These are phyloP conservation scores for Syngnathoides biaculeatus DNA, from an alignment of 2,113 vertebrate genomes.

Conservation along the genomic window DNA sequence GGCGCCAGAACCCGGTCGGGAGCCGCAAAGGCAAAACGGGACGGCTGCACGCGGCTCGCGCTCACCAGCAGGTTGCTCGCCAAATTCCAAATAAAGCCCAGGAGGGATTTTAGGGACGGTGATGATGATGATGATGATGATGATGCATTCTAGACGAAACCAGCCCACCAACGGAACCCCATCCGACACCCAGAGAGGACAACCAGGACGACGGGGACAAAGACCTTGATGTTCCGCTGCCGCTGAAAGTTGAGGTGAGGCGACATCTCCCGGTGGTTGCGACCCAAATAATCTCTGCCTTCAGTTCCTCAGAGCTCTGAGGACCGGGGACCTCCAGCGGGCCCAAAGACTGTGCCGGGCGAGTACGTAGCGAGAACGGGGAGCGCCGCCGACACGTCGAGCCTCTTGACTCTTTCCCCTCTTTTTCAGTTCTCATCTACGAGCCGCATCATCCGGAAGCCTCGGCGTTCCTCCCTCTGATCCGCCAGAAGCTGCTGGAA, in stretches of 20 bases:
- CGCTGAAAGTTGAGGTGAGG: constrained; percentile 74
- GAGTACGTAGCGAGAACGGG: constrained; percentile 71
- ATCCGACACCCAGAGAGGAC: not conserved
- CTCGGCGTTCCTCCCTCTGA: constrained; percentile 75
- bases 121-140: not conserved
- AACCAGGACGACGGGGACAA: constrained; percentile 31
- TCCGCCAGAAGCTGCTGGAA: constrained; percentile 74
- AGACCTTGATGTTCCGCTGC: constrained; percentile 63
- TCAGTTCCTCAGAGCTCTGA: constrained; percentile 82
- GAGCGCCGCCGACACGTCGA: not conserved
- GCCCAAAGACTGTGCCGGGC: constrained; percentile 81
- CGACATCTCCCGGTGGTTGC: too few relatives aligned
- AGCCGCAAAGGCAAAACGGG: constrained; percentile 1
- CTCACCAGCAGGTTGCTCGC: constrained; percentile 5
- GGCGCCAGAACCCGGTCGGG: not conserved
- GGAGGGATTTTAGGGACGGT: not conserved
- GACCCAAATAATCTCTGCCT: constrained; percentile 45
- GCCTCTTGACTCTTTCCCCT: not conserved
- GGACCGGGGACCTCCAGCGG: constrained; percentile 66
- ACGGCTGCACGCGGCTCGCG: not conserved
- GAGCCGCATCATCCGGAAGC: constrained; percentile 80
- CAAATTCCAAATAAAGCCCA: not conserved
- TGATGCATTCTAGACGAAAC: constrained; percentile 17
- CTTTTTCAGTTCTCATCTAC: constrained; percentile 75
- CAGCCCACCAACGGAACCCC: not conserved